Base-by-base conservation (phyloP, 2,113 vertebrate species). In the Sapayoa aenigma region DNA sequence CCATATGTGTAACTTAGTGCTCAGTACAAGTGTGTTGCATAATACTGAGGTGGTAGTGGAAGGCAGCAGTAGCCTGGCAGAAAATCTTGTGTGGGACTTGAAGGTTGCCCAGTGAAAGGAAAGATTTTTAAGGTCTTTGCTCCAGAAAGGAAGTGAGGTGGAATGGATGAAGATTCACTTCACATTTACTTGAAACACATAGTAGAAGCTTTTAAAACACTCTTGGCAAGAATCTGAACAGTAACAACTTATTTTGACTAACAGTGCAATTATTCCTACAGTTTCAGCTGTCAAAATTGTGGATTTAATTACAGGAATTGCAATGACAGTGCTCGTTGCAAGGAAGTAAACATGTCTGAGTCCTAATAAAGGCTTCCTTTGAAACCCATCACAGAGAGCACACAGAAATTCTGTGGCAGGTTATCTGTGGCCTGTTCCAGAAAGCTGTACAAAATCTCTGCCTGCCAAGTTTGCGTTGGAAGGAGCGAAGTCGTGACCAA, bases 301-400 rank as follows among this genome's bases (percentile, higher is more conserved):
- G 85, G 72, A 69, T 87, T 88, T 96, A 97, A 96, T 95, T 90
- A 88, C 72, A 93, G 84, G 72, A 95, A 95, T 89, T 85, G 84
- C 71, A 69, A 91, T 93, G 87, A 94, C 89, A 83, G 87, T 49
- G 75, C 78, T 95, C 6, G 1, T 77, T 68, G 81, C 80, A n/a
- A 67, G 65, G 63, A 77, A 63, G 69, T 90, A 81, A 96, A 88
- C 76, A 63, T 55, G 68, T 12, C 83, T 39, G 92, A 47, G 79
- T 78, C 79, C 60, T 75, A 90, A 96, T 92, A 59, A 94, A 92
- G 85, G 22, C 87, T 82, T 63, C 73, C 72, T 97, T 96, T 89
- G 44, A 90, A 94, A 56, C 41, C 58, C 79, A 20, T 90, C 76
- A 53, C 66, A 37, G 84, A 83, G 55, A 80, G 72, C 59, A 21